Conservation (phyloP, 2,888 invertebrate species). For the Drosophila kuntzei region DNA sequence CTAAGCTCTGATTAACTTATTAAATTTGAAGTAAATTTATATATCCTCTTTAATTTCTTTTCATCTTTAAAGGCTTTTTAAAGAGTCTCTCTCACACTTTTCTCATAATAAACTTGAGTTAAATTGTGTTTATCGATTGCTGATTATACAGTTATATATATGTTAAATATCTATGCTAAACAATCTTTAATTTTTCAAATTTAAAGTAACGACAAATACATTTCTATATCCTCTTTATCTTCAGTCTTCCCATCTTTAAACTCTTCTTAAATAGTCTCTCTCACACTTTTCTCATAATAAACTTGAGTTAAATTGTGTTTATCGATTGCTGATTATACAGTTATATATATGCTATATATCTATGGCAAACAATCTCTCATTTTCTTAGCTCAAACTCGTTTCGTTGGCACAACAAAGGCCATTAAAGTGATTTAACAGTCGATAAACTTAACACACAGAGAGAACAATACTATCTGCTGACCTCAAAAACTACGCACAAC, state of each 20-base stretch:
- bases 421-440: constrained; percentile 77
- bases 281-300: constrained; percentile 5
- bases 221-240: background rate
- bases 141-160: constrained; percentile 14
- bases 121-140: constrained; percentile 28
- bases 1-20: too few species aligned
- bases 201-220: background rate
- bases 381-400: constrained; percentile 15
- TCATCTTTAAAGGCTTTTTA: background rate
- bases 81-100: constrained; percentile 5
- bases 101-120: constrained; percentile 8
- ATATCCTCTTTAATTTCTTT: background rate
- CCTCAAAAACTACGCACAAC: constrained; percentile 60
- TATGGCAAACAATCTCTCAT: constrained; percentile 6
- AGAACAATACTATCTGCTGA: constrained; percentile 61
- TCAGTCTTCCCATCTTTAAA: background rate
- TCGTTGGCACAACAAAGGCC: constrained; percentile 47
- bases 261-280: background rate
- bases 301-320: constrained; percentile 20
- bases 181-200: constrained; percentile 14
- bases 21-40: background rate
- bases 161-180: constrained; percentile 6
- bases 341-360: constrained; percentile 14
- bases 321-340: constrained; percentile 24
- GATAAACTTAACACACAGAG: constrained; percentile 65